phyloP scores from a whole-genome alignment of 2,888 invertebrate species.

The Sinodicranocentrus sp. region DNA sequence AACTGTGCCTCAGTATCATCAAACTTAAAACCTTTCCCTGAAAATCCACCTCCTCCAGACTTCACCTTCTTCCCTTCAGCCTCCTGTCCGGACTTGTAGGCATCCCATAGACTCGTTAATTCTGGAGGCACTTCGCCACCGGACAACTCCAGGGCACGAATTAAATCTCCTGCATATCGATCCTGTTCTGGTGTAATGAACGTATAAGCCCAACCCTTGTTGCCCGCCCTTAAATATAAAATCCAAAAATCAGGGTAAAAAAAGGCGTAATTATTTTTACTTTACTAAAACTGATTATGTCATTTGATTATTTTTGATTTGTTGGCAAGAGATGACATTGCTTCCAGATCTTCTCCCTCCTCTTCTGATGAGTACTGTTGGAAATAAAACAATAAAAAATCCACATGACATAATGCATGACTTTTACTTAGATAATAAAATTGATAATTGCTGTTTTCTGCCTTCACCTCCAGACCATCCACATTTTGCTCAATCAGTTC shows the following conservation, averaged over 20 bases:
- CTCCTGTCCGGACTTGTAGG: constrained; percentile 93
- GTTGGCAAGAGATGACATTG: constrained; percentile 92
- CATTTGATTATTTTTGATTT: constrained; percentile 84
- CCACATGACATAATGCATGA: too few species aligned
- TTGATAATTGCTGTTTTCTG: too few species aligned
- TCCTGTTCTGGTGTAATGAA: constrained; percentile 98
- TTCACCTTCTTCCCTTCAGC: constrained; percentile 91
- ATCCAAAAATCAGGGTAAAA: too few species aligned
- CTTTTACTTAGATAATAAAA: background rate
- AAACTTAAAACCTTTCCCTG: constrained; percentile 98
- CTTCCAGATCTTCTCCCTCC: constrained; percentile 95
- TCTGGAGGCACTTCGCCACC: constrained; percentile 87
- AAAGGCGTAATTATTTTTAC: background rate
- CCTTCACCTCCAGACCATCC: constrained; percentile 92
- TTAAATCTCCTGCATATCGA: constrained; percentile 94
- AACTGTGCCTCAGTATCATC: constrained; percentile 98
- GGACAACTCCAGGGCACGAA: constrained; percentile 94
- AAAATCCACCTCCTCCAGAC: constrained; percentile 91
- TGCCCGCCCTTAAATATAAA: constrained; percentile 85
- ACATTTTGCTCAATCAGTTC: constrained; percentile 99
- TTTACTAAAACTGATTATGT: background rate
- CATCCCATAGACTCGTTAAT: constrained; percentile 89
- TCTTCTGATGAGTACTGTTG: constrained; percentile 96
- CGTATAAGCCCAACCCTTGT: constrained; percentile 98
- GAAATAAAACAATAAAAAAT: constrained; percentile 45